These are phyloP conservation scores for Semaprochilodus insignis DNA, from an alignment of 2,797 vertebrate species.

Conservation along the genomic window DNA sequence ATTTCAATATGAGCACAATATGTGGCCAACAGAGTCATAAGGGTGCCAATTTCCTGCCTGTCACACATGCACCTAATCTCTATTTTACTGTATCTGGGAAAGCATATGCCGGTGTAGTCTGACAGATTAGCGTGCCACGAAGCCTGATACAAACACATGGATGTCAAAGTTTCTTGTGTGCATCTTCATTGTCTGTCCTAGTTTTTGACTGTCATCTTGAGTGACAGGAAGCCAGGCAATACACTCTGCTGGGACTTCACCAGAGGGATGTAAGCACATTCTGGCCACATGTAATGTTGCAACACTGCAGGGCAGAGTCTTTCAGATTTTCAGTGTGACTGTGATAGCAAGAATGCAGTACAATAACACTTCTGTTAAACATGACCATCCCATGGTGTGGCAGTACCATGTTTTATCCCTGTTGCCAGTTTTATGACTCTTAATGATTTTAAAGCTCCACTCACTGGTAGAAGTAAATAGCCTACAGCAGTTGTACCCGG, in stretches of 20 bases:
- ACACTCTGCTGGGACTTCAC: background rate
- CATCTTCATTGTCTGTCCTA: background rate
- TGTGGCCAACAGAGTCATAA: background rate
- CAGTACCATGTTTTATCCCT: background rate
- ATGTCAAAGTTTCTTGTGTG: background rate
- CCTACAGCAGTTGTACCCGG: background rate
- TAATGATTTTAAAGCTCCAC: background rate
- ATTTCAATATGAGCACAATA: conserved; percentile 7
- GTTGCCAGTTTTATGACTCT: background rate
- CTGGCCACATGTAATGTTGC: background rate
- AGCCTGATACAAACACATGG: background rate
- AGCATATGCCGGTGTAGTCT: background rate
- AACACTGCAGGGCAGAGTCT: background rate
- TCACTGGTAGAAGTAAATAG: conserved; percentile 1
- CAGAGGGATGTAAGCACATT: background rate
- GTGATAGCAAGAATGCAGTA: conserved; percentile 1
- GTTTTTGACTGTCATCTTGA: conserved; percentile 14
- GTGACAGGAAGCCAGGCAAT: background rate
- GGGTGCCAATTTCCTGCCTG: conserved; percentile 19
- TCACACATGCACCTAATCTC: conserved; percentile 29
- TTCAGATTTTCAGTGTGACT: conserved; percentile 1
- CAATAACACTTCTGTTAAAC: background rate
- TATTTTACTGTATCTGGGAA: conserved; percentile 45
- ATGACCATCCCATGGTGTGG: background rate
- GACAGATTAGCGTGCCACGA: conserved; percentile 36